Evolutionary conservation across 2,113 vertebrate species (phyloP), one percentile per base, ranked within the genome.

Genomic region (Hemiprocne comata): DNA sequence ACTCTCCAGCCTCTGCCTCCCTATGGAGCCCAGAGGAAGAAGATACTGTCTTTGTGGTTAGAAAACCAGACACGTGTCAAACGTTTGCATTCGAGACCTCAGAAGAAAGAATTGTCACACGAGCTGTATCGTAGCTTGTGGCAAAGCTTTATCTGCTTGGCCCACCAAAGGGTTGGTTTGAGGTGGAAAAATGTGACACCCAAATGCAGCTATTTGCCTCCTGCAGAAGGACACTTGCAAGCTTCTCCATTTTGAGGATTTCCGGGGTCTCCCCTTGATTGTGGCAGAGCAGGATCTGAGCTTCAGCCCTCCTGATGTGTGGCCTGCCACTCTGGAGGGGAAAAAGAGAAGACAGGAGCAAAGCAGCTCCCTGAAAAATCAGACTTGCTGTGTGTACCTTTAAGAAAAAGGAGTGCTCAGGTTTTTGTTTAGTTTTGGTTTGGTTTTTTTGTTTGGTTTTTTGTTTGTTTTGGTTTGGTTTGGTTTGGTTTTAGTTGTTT

Each of bases 1-100:
- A 67, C 74, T 36, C 54, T 75, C 92, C 76, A 93, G 57, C 3
- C 61, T 78, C 18, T 94, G 83, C 77, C 71, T 81, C 73, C 66
- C 71, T 79, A 51, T 5, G 5, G 78, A 87, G 81, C 72, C 92
- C 87, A 81, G 83, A 80, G 91, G 94, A 96, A 94, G 87, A 72
- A 78, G 91, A 94, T 87, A 90, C 5, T 73, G 94, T 62, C 92
- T 94, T 87, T 97, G 97, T 94, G 96, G 96, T 97, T 97, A 96
- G 64, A 89, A 85, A 77, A 75, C 88, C 92, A 95, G 80, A 86
- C 42, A 46, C 7, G 13, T 90, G 87, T 95, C 69, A 94, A 96
- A 93, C 19, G 61, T 51, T 89, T 85, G 61, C 58, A 55, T 65
- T 85, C 0, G 1, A 86, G 18, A 75, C 81, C 74, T 89, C 19